Percentiles rank a stretch among this genome's conserved stretches.
Conservation (phyloP, 1,140 invertebrate genomes). For the Sinella curviseta region DNA sequence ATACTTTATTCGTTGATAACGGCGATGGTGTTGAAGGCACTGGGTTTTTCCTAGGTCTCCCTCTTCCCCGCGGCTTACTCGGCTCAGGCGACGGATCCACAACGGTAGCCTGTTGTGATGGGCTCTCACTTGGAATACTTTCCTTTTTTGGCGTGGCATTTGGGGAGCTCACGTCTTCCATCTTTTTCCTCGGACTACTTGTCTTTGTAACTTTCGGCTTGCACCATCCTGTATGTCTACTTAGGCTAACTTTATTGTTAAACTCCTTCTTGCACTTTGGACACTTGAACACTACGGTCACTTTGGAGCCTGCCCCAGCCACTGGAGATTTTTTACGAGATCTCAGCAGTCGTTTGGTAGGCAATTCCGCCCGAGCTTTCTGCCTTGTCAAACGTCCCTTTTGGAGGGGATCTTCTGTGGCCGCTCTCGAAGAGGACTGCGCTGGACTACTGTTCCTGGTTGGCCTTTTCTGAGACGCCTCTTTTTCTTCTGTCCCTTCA, state of each 20-base stretch:
- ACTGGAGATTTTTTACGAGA: conserved; percentile 10
- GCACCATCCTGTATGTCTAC: conserved; percentile 39
- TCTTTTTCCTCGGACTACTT: not conserved
- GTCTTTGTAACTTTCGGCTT: conserved; percentile 24
- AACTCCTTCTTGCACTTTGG: conserved; percentile 39
- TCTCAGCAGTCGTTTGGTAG: not conserved
- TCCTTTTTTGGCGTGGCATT: not conserved
- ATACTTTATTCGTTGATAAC: too few species aligned
- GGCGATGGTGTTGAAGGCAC: not conserved
- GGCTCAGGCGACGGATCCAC: not conserved
- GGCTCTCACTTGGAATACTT: not conserved
- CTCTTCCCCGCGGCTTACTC: not conserved
- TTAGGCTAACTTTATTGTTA: conserved; percentile 23
- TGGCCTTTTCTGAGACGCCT: too few species aligned
- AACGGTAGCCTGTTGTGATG: not conserved
- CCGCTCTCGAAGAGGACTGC: not conserved
- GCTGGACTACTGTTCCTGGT: not conserved
- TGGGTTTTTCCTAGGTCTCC: not conserved
- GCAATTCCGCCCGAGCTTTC: not conserved
- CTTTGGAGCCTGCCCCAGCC: not conserved
- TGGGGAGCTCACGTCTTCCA: not conserved
- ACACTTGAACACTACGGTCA: conserved; percentile 34
- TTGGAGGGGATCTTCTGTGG: not conserved
- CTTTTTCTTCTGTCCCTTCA: not conserved
- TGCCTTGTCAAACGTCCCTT: not conserved